These are phyloP conservation scores for Archivesica marissinica DNA, from an alignment of 1,140 invertebrate genomes.

Conservation along the genomic window DNA sequence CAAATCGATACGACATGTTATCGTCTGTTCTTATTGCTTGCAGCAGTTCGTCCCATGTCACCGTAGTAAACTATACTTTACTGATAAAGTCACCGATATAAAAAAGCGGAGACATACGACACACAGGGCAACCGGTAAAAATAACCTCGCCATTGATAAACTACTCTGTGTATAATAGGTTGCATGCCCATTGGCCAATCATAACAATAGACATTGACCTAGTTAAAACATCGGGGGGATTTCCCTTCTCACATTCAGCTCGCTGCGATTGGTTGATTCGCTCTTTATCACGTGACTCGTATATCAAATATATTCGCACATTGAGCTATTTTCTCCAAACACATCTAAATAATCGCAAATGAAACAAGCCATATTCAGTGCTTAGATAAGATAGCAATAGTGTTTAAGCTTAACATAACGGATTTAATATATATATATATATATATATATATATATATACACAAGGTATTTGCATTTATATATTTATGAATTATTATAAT, in stretches of 20 bases:
- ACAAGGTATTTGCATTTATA: neutral
- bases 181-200: conserved; percentile 8
- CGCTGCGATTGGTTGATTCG: neutral
- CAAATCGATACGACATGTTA: too few relatives aligned
- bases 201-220: conserved; percentile 14
- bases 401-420: neutral
- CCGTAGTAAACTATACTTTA: too few relatives aligned
- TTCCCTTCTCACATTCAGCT: conserved; percentile 15
- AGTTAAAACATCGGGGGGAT: conserved; percentile 30
- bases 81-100: too few relatives aligned
- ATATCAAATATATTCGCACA: neutral
- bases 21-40: too few relatives aligned
- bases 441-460: too few relatives aligned
- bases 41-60: too few relatives aligned
- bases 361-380: neutral
- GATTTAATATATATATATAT: neutral
- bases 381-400: neutral
- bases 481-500: neutral
- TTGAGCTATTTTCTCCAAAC: neutral
- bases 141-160: conserved; percentile 28
- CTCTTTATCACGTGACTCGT: conserved; percentile 15
- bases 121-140: neutral
- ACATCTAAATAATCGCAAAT: neutral
- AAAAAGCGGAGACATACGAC: too few relatives aligned
- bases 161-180: neutral